These are phyloP conservation scores for Atethmia centrago DNA, from an alignment of 2,888 invertebrate genomes.

Conservation along the genomic window DNA sequence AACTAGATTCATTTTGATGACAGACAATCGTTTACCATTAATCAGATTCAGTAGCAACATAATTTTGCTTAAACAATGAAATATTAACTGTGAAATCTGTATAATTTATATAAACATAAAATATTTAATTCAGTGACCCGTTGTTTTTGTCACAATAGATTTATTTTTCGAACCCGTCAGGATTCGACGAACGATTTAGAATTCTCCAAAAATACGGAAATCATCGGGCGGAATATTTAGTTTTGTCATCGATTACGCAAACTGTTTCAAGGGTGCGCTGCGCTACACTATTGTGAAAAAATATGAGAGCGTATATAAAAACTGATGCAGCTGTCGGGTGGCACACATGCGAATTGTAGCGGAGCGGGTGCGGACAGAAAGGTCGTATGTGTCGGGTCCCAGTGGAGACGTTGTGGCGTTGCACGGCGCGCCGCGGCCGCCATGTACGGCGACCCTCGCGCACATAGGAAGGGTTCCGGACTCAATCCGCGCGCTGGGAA, in stretches of 20 bases:
- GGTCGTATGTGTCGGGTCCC: constrained; percentile 73
- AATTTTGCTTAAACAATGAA: constrained; percentile 60
- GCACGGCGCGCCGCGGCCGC: constrained; percentile 47
- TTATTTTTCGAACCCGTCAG: constrained; percentile 64
- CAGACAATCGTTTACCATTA: constrained; percentile 63
- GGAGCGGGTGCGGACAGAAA: constrained; percentile 69
- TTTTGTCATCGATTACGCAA: constrained; percentile 91
- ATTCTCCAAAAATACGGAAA: constrained; percentile 90
- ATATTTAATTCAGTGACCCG: constrained; percentile 57
- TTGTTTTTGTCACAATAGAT: constrained; percentile 65
- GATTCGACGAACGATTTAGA: constrained; percentile 71
- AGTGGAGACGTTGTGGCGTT: constrained; percentile 71
- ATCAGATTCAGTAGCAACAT: constrained; percentile 55
- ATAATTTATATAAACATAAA: constrained; percentile 46
- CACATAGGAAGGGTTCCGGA: constrained; percentile 88
- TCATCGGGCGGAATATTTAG: constrained; percentile 91
- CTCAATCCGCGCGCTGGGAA: constrained; percentile 83
- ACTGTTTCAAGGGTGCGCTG: constrained; percentile 91
- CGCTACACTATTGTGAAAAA: constrained; percentile 88
- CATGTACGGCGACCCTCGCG: constrained; percentile 64
- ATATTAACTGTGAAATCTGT: constrained; percentile 51
- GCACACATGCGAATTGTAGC: constrained; percentile 90
- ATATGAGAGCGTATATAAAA: constrained; percentile 90
- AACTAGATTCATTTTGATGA: constrained; percentile 71
- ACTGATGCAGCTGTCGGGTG: constrained; percentile 89